Conservation (phyloP, 2,888 invertebrate species). For the Brenthis hecate region DNA sequence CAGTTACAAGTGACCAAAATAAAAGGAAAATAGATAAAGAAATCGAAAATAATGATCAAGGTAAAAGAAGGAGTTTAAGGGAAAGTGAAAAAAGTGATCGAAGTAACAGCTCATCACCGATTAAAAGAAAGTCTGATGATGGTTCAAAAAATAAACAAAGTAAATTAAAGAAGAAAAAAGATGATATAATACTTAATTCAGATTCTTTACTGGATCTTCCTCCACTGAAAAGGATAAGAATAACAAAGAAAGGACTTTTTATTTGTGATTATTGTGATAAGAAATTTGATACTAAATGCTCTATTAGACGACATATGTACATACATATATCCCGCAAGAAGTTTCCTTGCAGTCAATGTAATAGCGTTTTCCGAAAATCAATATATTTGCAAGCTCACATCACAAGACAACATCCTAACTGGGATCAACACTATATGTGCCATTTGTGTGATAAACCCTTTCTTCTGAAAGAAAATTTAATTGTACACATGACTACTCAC, state of each 20-base stretch:
- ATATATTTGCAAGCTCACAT: constrained; percentile 85
- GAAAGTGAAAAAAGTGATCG: constrained; percentile 40
- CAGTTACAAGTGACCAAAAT: constrained; percentile 49
- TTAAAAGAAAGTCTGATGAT: constrained; percentile 5
- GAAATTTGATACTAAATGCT: constrained; percentile 84
- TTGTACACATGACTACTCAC: constrained; percentile 88
- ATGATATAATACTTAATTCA: not conserved
- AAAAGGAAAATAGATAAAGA: constrained; percentile 6
- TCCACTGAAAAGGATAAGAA: constrained; percentile 5
- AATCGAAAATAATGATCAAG: not conserved
- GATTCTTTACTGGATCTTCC: constrained; percentile 4
- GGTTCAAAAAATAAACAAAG: constrained; percentile 15
- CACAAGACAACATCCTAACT: constrained; percentile 78
- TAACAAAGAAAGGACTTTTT: constrained; percentile 41
- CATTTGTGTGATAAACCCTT: constrained; percentile 89
- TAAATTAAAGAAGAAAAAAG: constrained; percentile 12
- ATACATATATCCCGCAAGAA: constrained; percentile 86
- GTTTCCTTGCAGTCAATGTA: constrained; percentile 84
- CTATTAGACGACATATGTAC: constrained; percentile 85
- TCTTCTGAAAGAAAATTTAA: constrained; percentile 88
- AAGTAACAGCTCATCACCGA: constrained; percentile 10
- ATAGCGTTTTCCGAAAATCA: constrained; percentile 84
- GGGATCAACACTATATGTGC: constrained; percentile 83
- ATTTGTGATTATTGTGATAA: constrained; percentile 85
- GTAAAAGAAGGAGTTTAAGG: constrained; percentile 1